Base-by-base conservation (phyloP, 2,113 vertebrate genomes). In the Zingel zingel region DNA sequence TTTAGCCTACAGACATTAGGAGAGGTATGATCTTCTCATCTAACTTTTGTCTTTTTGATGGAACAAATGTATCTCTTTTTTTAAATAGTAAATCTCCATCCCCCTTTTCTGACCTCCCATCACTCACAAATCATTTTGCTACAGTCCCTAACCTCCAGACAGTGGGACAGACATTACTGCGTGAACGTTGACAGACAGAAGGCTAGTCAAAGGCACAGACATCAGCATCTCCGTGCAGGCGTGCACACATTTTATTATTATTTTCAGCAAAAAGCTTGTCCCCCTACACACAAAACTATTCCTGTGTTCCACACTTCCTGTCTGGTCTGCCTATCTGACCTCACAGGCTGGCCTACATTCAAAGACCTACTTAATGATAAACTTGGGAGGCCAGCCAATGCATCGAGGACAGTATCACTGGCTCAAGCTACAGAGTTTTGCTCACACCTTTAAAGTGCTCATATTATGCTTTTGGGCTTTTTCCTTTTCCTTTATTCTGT, bases 301-400 rank as follows among this genome's bases (percentile, higher is more conserved):
- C 61, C 21, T 72, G 62, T 59, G 54, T 45, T 27, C 54, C 27
- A 39, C 14, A 13, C 61, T 33, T 51, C n/a, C 16, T 39, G 74
- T 63, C 50, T 70, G 65, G n/a, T 76, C 74, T 68, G 79, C 81
- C 76, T 64, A 39, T 53, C 43, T 74, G 82, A 82, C 78, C 74
- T 81, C 82, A 57, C 67, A 88, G 57, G 33, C 78, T 83, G 71
- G 62, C 67, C 79, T 50, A 85, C 79, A 80, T 83, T 76, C 71
- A 76, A 18, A 85, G 63, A 83, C 66, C 72, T 69, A 85, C 76
- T 83, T 85, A 63, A 80, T 21, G 43, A 77, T 0, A 66, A 79
- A 75, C 47, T 45, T 21, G n/a, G 64, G 57, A 70, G 45, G 50
- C 21, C 0, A 14, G 18, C 50, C 19, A 21, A 57, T 30, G 51